These are phyloP conservation scores for Scalopus aquaticus DNA, from an alignment of 2,113 vertebrate genomes.

Conservation along the genomic window DNA sequence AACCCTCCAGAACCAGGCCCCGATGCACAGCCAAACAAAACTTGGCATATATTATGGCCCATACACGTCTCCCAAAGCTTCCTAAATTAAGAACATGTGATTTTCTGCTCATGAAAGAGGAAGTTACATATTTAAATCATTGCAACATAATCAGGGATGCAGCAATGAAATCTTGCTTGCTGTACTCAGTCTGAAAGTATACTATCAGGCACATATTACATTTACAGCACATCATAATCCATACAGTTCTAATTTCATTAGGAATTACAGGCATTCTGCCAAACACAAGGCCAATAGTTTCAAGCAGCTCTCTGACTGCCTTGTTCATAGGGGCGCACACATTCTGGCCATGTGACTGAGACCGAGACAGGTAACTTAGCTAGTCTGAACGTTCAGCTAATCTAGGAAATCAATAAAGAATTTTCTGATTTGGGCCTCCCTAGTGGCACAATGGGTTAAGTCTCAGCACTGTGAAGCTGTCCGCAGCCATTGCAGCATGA, in stretches of 20 bases:
- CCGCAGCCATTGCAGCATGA: too few relatives aligned
- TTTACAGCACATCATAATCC: constrained; percentile 10
- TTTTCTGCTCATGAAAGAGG: constrained; percentile 31
- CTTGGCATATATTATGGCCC: neutral
- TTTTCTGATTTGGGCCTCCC: constrained; percentile 1
- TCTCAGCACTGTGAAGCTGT: too few relatives aligned
- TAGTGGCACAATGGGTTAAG: too few relatives aligned
- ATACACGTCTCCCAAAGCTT: neutral
- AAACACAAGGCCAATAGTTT: neutral
- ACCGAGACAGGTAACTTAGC: neutral
- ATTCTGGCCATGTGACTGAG: neutral
- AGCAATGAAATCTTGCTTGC: neutral
- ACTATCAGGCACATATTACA: neutral
- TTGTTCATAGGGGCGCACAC: neutral
- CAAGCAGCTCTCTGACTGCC: neutral
- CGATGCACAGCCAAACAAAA: neutral
- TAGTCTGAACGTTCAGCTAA: neutral
- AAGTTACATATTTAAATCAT: constrained; percentile 12
- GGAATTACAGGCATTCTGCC: neutral
- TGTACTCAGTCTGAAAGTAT: neutral
- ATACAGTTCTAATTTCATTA: constrained; percentile 9
- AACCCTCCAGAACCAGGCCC: neutral
- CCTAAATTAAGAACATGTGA: constrained; percentile 41
- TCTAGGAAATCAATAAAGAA: neutral
- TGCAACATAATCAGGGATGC: neutral